A percentile compares a stretch with the other conserved stretches of the same genome.
phyloP scores from a whole-genome alignment of 1,140 invertebrate species.

The Drosophila burlai region DNA sequence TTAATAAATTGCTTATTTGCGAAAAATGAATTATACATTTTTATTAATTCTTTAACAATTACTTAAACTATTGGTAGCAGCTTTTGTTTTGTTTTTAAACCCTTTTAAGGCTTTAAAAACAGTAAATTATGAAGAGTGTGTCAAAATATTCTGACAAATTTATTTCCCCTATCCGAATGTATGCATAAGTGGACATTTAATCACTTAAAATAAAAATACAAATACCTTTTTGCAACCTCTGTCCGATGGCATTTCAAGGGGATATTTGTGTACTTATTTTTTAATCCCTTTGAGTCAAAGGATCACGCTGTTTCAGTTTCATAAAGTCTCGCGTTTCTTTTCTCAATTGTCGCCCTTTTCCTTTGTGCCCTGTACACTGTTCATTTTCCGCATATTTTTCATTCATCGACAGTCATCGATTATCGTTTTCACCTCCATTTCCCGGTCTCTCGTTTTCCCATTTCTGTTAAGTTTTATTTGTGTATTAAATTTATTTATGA shows the following conservation, averaged over 20 bases:
- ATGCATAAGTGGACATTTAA: not conserved
- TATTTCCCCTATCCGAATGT: not conserved
- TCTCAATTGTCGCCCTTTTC: slow-evolving; percentile 40
- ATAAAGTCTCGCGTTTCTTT: slow-evolving; percentile 32
- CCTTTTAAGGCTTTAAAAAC: too few species aligned
- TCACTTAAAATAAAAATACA: not conserved
- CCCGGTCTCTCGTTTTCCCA: slow-evolving; percentile 4
- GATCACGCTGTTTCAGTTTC: slow-evolving; percentile 15
- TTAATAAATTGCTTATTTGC: not conserved
- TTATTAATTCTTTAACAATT: not conserved
- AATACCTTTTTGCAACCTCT: not conserved
- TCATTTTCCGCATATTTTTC: slow-evolving; percentile 41
- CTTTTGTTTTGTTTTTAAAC: too few species aligned
- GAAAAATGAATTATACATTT: not conserved
- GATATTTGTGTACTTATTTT: not conserved
- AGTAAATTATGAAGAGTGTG: not conserved
- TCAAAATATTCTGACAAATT: not conserved
- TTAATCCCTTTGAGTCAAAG: slow-evolving; percentile 16
- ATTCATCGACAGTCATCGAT: slow-evolving; percentile 37
- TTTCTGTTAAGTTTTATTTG: slow-evolving; percentile 46
- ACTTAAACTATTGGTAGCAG: too few species aligned
- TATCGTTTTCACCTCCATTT: slow-evolving; percentile 27
- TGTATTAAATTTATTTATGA: slow-evolving; percentile 56
- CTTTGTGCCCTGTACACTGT: slow-evolving; percentile 20
- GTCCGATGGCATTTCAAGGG: not conserved